Percentiles rank a stretch among this genome's conserved stretches.
Conservation (phyloP, 2,113 vertebrate genomes). For the Chlamydotis undulata region DNA sequence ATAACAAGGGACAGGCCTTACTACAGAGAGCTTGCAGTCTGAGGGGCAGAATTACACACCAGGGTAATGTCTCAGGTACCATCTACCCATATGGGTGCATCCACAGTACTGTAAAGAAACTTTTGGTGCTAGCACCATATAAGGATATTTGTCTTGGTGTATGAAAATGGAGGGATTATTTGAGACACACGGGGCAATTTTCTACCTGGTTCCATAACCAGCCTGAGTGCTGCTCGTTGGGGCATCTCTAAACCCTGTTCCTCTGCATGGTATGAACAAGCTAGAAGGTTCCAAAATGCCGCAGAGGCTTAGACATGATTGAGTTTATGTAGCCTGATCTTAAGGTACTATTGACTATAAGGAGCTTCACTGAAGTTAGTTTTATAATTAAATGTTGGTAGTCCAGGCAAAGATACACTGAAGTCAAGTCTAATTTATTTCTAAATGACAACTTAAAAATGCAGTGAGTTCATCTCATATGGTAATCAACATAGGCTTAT, state of each 20-base stretch:
- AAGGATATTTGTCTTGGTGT: not conserved
- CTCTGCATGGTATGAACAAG: not conserved
- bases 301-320: not conserved
- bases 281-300: not conserved
- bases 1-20: not conserved
- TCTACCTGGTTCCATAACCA: not conserved
- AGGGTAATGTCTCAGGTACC: not conserved
- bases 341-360: not conserved
- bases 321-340: not conserved
- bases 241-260: not conserved
- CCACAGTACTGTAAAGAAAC: not conserved
- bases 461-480: not conserved
- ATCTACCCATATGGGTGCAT: not conserved
- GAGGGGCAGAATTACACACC: not conserved
- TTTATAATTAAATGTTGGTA: not conserved
- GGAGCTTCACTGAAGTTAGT: not conserved
- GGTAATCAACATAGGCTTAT: not conserved
- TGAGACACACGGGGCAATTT: not conserved
- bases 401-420: not conserved
- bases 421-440: not conserved
- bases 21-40: not conserved
- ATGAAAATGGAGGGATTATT: not conserved
- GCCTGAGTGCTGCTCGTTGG: not conserved
- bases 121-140: not conserved
- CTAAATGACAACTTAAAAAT: not conserved